phyloP scores from a whole-genome alignment of 2,888 invertebrate genomes.

The Stegophylla sp. region DNA sequence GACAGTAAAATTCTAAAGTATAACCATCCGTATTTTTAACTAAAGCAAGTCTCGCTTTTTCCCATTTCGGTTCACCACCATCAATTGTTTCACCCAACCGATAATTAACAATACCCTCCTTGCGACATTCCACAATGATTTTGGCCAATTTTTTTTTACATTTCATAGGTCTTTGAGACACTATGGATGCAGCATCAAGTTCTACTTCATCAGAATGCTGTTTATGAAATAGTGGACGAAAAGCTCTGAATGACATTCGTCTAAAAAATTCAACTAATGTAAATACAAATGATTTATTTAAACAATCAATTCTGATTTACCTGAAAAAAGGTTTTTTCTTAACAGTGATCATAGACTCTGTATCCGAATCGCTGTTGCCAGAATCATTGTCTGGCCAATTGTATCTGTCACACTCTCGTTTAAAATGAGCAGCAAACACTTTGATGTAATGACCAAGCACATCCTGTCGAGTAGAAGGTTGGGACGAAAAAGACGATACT shows the following conservation, averaged over 20 bases:
- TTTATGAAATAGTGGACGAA: constrained; percentile 86
- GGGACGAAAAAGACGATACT: constrained; percentile 70
- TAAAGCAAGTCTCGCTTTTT: constrained; percentile 86
- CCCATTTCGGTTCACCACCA: constrained; percentile 89
- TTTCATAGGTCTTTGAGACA: constrained; percentile 71
- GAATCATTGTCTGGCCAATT: constrained; percentile 66
- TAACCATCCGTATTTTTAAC: constrained; percentile 89
- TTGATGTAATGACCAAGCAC: constrained; percentile 84
- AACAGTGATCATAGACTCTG: constrained; percentile 48
- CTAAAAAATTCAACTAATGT: constrained; percentile 83
- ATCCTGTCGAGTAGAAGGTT: constrained; percentile 76
- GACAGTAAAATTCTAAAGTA: constrained; percentile 94
- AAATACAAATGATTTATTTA: constrained; percentile 65
- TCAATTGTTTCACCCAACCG: constrained; percentile 90
- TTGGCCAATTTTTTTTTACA: constrained; percentile 87
- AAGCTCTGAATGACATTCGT: constrained; percentile 85
- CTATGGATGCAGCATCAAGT: constrained; percentile 66
- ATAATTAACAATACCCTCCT: constrained; percentile 92
- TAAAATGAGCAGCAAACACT: constrained; percentile 84
- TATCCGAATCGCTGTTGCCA: constrained; percentile 65
- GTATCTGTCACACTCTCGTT: constrained; percentile 75
- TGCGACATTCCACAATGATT: constrained; percentile 90
- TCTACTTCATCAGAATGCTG: constrained; percentile 88
- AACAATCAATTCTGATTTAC: constrained; percentile 2
- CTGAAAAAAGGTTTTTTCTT: constrained; percentile 56